Evolutionary conservation across 2,888 invertebrate genomes (phyloP).

Genomic region (Acrocyrtus sp.): DNA sequence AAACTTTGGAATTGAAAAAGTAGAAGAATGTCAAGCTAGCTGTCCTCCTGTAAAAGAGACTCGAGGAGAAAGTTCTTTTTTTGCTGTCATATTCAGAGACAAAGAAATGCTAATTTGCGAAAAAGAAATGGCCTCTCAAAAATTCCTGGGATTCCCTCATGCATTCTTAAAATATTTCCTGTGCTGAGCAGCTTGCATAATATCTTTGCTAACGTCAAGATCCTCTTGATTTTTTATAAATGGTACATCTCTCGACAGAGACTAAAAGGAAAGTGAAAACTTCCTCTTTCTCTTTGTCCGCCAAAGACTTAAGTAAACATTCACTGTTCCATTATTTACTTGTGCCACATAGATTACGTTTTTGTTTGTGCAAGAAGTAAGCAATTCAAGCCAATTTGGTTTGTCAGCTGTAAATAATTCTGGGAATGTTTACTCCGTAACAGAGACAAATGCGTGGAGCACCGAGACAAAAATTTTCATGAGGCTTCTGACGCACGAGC

Average conservation of each 20-base stretch:
- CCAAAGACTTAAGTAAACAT: neutral
- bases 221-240: neutral
- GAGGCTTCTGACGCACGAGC: conserved; percentile 78
- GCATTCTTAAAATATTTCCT: neutral
- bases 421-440: neutral
- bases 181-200: neutral
- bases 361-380: neutral
- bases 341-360: neutral
- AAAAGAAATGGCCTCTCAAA: neutral
- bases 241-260: neutral
- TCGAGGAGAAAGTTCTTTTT: neutral
- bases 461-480: conserved; percentile 80
- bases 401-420: neutral
- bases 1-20: neutral
- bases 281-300: neutral
- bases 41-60: neutral
- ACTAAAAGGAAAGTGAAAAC: neutral
- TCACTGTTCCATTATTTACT: neutral
- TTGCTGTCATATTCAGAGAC: neutral
- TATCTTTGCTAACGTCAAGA: neutral
- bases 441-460: conserved; percentile 68
- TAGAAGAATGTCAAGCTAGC: neutral
- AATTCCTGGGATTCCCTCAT: neutral
- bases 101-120: neutral
- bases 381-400: neutral